Conservation (phyloP, 2,113 vertebrate genomes). For the Cichladusa arquata region DNA sequence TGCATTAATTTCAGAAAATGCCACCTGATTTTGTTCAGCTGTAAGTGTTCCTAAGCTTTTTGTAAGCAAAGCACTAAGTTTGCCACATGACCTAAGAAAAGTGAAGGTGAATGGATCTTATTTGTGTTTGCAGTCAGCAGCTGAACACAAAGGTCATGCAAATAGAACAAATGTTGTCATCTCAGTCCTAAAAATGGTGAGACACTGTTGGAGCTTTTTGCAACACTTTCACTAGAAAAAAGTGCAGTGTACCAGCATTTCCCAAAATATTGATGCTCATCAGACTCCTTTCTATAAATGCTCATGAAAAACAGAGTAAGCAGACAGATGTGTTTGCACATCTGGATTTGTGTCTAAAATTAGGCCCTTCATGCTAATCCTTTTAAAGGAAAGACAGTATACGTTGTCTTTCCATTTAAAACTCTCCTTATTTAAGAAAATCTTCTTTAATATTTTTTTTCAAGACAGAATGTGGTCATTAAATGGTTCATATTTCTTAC, state of each 20-base stretch:
- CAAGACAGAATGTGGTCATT: neutral
- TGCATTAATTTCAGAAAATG: neutral
- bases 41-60: neutral
- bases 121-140: slow-evolving; percentile 7
- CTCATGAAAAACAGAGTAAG: neutral
- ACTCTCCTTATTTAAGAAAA: neutral
- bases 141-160: slow-evolving; percentile 41
- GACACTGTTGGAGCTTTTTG: neutral
- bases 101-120: neutral
- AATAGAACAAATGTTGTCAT: slow-evolving; percentile 37
- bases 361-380: neutral
- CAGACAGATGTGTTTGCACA: neutral
- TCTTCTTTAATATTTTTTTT: neutral
- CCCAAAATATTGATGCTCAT: neutral
- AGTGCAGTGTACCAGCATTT: neutral
- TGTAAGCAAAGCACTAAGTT: neutral
- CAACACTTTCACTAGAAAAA: neutral
- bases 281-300: neutral
- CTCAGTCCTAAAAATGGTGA: slow-evolving; percentile 3
- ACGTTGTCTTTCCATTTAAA: neutral
- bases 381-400: neutral
- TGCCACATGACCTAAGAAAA: neutral
- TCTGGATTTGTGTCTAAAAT: neutral
- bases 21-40: neutral
- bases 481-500: neutral